phyloP scores from a whole-genome alignment of 2,888 invertebrate species.

The Tachina grossa region DNA sequence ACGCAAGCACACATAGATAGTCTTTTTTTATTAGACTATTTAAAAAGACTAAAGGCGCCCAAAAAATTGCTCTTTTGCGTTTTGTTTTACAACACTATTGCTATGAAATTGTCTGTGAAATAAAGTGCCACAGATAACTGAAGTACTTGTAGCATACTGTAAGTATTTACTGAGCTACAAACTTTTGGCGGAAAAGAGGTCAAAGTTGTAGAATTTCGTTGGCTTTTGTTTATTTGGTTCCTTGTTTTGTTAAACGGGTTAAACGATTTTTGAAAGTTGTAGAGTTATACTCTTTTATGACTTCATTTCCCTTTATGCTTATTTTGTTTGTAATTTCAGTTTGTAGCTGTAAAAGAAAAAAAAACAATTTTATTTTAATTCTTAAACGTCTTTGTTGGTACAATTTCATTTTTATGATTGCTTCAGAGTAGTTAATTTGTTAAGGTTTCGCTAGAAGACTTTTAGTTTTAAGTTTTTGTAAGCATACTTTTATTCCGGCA shows the following conservation, averaged over 20 bases:
- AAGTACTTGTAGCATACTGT: constrained; percentile 3
- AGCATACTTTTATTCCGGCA: background rate
- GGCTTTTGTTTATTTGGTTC: constrained; percentile 3
- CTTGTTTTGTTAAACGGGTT: background rate
- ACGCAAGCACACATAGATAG: too few relatives aligned
- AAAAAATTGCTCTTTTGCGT: constrained; percentile 20
- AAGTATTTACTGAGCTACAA: background rate
- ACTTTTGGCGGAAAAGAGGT: constrained; percentile 15
- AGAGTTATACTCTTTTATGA: constrained; percentile 33
- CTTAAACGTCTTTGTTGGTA: background rate
- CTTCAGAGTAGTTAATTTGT: background rate
- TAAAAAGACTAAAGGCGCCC: constrained; percentile 47
- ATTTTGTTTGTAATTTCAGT: background rate
- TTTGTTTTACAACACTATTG: constrained; percentile 37
- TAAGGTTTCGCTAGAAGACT: background rate
- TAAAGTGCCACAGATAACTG: constrained; percentile 42
- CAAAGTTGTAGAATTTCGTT: constrained; percentile 18
- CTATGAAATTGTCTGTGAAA: constrained; percentile 52
- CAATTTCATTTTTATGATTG: constrained; percentile 5
- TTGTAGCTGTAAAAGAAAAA: background rate
- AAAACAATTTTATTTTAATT: constrained; percentile 6
- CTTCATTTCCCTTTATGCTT: constrained; percentile 34
- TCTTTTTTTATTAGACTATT: constrained; percentile 32
- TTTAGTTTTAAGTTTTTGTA: background rate
- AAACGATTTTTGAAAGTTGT: constrained; percentile 27